phyloP scores from a whole-genome alignment of 1,140 invertebrate species.

The Hesperophylax magnus region DNA sequence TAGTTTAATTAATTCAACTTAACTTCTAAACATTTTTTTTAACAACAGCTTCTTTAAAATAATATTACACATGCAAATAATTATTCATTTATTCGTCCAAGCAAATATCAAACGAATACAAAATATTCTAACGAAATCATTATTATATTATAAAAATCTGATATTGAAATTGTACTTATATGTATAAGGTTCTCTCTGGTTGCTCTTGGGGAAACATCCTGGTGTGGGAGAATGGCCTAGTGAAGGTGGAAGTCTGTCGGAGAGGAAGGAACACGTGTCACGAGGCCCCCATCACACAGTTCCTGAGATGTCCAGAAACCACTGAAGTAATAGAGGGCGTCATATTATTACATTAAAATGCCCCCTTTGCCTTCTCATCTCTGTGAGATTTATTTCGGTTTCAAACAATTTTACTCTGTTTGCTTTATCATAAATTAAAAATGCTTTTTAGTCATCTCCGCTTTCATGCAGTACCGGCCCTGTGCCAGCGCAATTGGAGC shows the following conservation, averaged over 20 bases:
- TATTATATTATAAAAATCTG: conserved; percentile 1
- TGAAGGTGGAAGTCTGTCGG: conserved; percentile 84
- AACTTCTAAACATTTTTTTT: no score
- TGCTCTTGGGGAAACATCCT: conserved; percentile 92
- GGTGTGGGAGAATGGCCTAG: conserved; percentile 89
- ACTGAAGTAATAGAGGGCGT: conserved; percentile 62
- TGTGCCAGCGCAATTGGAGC: no score
- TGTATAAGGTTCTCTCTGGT: conserved; percentile 80
- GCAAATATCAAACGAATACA: neutral
- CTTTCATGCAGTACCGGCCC: no score
- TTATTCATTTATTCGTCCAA: neutral
- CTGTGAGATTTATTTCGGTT: no score
- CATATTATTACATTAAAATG: neutral
- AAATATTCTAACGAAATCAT: neutral
- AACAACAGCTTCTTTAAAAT: no score
- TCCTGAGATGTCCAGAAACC: conserved; percentile 78
- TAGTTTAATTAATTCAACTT: no score
- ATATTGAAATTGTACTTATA: neutral
- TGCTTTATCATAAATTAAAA: neutral
- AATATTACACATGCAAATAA: no score
- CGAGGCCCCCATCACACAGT: conserved; percentile 78
- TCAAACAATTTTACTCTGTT: neutral
- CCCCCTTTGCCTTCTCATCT: no score
- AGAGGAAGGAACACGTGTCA: conserved; percentile 83
- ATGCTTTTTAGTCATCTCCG: neutral